Evolutionary conservation across 2,797 vertebrate genomes (phyloP).

Genomic region (Trachurus trachurus): DNA sequence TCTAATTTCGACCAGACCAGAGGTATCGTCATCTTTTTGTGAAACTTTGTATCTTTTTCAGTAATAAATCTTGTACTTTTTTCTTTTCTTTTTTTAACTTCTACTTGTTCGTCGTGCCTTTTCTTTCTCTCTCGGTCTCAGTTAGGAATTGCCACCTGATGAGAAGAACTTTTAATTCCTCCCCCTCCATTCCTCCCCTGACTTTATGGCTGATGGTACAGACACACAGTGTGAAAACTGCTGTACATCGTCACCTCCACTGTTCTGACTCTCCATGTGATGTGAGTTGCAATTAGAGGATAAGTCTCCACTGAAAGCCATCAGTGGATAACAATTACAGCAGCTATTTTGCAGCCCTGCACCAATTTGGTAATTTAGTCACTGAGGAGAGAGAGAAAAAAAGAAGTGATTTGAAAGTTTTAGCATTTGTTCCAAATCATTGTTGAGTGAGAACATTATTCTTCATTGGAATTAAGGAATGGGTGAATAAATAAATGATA

Average conservation of each 20-base stretch:
- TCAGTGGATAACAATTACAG: constrained; percentile 2
- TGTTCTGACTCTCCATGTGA: background rate
- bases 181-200: background rate
- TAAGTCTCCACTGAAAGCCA: background rate
- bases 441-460: background rate
- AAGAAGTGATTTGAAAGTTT: background rate
- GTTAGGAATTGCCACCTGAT: too few relatives aligned
- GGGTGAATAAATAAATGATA: too few relatives aligned
- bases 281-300: background rate
- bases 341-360: background rate
- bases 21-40: too few relatives aligned
- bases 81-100: too few relatives aligned
- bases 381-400: background rate
- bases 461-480: too few relatives aligned
- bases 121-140: too few relatives aligned
- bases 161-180: background rate
- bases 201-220: background rate
- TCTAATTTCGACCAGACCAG: too few relatives aligned
- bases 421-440: background rate
- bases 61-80: too few relatives aligned
- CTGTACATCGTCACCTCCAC: background rate
- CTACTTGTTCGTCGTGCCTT: too few relatives aligned
- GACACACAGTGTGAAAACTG: background rate
- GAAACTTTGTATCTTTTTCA: too few relatives aligned
- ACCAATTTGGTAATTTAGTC: background rate